Evolutionary conservation across 1,140 invertebrate species (phyloP).

Genomic region (Asbolus verrucosus): DNA sequence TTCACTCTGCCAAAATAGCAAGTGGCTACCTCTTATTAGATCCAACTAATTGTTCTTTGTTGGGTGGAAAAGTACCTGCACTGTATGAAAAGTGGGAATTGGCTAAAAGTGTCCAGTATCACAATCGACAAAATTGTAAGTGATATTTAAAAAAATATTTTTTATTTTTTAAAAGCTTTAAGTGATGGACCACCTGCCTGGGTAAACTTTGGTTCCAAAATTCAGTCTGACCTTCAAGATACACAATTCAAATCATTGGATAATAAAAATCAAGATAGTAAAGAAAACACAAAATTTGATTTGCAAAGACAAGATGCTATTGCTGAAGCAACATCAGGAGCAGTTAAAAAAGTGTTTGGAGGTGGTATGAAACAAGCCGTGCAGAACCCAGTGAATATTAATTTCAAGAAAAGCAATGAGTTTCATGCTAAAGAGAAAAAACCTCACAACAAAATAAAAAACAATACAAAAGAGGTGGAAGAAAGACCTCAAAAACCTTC

Average conservation of each 20-base stretch:
- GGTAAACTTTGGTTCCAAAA: constrained; percentile 90
- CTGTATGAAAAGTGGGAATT: constrained; percentile 92
- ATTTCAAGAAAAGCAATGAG: not conserved
- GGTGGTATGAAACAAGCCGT: constrained; percentile 75
- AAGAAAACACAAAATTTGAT: constrained; percentile 85
- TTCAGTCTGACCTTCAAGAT: constrained; percentile 72
- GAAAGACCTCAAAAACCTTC: constrained; percentile 78
- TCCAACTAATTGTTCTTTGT: constrained; percentile 73
- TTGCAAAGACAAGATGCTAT: constrained; percentile 87
- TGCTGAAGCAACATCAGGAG: constrained; percentile 84
- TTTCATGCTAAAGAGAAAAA: constrained; percentile 65
- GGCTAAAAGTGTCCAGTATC: constrained; percentile 81
- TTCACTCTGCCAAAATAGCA: constrained; percentile 69
- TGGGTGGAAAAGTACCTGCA: constrained; percentile 85
- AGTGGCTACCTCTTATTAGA: constrained; percentile 79
- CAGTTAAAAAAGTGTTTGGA: constrained; percentile 83
- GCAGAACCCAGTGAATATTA: constrained; percentile 66
- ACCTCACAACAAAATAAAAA: constrained; percentile 63
- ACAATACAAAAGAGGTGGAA: constrained; percentile 70
- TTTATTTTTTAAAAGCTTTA: constrained; percentile 46
- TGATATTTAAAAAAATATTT: constrained; percentile 20
- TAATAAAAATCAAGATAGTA: constrained; percentile 71
- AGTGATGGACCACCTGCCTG: constrained; percentile 69
- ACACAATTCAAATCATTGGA: constrained; percentile 78
- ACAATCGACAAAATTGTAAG: constrained; percentile 69